Evolutionary conservation across 1,140 invertebrate genomes (phyloP), one percentile per base, ranked within the genome.

Genomic region (Hermetia illucens): DNA sequence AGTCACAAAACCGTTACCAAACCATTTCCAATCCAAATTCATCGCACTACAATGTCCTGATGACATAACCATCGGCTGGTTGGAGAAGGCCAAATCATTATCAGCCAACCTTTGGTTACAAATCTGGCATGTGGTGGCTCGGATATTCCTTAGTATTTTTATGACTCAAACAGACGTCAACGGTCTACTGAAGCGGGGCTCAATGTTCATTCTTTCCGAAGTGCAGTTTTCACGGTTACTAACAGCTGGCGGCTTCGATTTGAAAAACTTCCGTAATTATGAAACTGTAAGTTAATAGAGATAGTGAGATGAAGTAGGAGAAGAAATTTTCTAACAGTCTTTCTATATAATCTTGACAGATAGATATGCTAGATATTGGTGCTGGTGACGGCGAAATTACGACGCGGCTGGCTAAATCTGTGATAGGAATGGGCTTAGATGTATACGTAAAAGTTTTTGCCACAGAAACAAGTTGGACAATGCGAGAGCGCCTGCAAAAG

Each of bases 321-420:
- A 70, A 67, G 47, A 62, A 40, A 51, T 59, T n/a, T 44, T 8
- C 15, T 27, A 24, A 37, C 5, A 24, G 16, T 32, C 9, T 32
- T 24, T 39, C 17, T 31, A 21, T 2, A 36, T 34, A 22, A 30
- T 40, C 4, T 16, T 25, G 6, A n/a, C 25, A 53, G 42, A 41
- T 57, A 16, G 46, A 49, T 8, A 35, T 92, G 19, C 55, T 92
- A 29, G 88, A 93, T 63, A 66, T 93, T 33, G 89, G 89, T 15
- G 88, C 90, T 21, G 90, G 89, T 1, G 90, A 94, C 64, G 89
- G 90, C 2, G 71, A 74, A 43, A 82, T 88, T 1, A 92, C 90
- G 1, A 56, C 74, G 10, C 68, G 77, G 22, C 69, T 93, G 49
- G 70, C 73, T 0, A 55, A 54, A 13, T 46, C 44, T 5, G 44